Conservation (phyloP, 2,888 invertebrate genomes). For the Galerucella calmariensis region DNA sequence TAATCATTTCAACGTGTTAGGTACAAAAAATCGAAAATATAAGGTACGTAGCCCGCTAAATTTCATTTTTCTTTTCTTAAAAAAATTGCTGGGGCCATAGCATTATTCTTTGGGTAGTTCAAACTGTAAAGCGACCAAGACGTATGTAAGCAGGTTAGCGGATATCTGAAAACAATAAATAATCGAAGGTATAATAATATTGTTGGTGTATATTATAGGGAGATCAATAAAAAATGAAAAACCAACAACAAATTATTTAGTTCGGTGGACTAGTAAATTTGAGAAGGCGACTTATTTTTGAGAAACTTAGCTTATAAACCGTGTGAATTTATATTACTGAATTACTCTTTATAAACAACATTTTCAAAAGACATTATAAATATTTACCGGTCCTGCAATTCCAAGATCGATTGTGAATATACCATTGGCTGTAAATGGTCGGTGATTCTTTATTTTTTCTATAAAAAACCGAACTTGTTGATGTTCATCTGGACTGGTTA, state of each 20-base stretch:
- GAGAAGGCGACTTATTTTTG: too few relatives aligned
- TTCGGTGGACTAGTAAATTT: too few relatives aligned
- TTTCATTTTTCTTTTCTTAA: too few relatives aligned
- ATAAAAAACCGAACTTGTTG: conserved; percentile 63
- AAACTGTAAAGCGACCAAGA: conserved; percentile 63
- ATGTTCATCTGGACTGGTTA: conserved; percentile 57
- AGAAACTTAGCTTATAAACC: too few relatives aligned
- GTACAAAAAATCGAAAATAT: neutral
- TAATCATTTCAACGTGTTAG: too few relatives aligned
- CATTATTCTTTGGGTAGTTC: conserved; percentile 58
- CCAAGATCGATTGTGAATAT: conserved; percentile 62
- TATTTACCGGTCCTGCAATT: conserved; percentile 58
- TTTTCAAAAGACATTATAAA: neutral
- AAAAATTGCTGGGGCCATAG: too few relatives aligned
- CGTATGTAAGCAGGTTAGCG: conserved; percentile 63
- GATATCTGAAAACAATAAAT: conserved; percentile 55
- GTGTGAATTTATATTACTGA: too few relatives aligned
- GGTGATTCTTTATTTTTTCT: conserved; percentile 60
- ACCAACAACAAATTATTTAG: too few relatives aligned
- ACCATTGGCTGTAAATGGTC: conserved; percentile 61
- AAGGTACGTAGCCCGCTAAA: neutral
- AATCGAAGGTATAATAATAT: neutral
- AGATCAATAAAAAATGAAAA: too few relatives aligned
- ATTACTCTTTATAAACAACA: too few relatives aligned
- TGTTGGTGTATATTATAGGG: neutral